A percentile compares a stretch with the other conserved stretches of the same genome.
These are phyloP conservation scores for Etheostoma cragini DNA, from an alignment of 2,113 vertebrate species.

Conservation along the genomic window DNA sequence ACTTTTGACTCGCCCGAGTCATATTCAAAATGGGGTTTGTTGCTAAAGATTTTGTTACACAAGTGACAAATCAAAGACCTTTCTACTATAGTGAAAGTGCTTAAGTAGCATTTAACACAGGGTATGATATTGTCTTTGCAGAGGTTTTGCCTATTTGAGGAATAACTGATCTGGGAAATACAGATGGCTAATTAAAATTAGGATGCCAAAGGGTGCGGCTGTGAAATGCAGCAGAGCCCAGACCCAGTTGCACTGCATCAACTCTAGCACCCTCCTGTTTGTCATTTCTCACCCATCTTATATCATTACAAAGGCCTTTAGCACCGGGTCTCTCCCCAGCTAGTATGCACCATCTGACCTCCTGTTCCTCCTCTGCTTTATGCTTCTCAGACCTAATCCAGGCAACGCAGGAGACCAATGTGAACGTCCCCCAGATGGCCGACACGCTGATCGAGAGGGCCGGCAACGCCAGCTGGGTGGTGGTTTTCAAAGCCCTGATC, in stretches of 20 bases:
- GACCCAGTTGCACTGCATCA: not conserved
- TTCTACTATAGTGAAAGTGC: not conserved
- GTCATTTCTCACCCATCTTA: slow-evolving; percentile 18
- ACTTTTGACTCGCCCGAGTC: not conserved
- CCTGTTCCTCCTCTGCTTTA: slow-evolving; percentile 18
- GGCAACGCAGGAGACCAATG: slow-evolving; percentile 97
- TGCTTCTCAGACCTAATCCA: slow-evolving; percentile 92
- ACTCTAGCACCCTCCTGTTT: slow-evolving; percentile 11
- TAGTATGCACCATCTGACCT: slow-evolving; percentile 33
- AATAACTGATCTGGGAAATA: not conserved
- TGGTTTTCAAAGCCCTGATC: slow-evolving; percentile 98
- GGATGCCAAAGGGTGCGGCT: not conserved
- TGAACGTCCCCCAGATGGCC: slow-evolving; percentile 96
- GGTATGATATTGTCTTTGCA: not conserved
- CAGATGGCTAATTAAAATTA: slow-evolving; percentile 13
- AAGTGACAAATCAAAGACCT: not conserved
- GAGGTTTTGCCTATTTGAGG: slow-evolving; percentile 1
- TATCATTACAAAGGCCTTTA: not conserved
- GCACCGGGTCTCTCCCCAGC: not conserved
- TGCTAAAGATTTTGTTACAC: not conserved
- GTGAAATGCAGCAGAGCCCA: slow-evolving; percentile 28
- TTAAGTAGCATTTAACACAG: not conserved
- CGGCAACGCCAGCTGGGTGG: slow-evolving; percentile 98
- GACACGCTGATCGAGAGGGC: slow-evolving; percentile 98
- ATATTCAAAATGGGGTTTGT: not conserved